phyloP scores from a whole-genome alignment of 2,888 invertebrate species.

The Trissolcus brochymenae region DNA sequence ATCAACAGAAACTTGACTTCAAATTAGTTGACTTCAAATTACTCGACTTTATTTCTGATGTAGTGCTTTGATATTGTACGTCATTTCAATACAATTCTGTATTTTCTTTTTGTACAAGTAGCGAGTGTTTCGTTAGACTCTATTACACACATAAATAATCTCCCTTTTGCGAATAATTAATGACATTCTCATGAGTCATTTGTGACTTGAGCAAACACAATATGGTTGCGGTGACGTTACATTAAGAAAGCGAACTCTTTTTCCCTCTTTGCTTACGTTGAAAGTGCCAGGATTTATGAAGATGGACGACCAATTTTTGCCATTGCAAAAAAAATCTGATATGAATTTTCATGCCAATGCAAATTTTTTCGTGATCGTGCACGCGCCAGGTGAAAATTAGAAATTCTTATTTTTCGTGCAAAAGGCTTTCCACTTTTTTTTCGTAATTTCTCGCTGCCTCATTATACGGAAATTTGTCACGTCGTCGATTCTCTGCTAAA shows the following conservation, averaged over 20 bases:
- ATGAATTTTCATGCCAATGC: slow-evolving; percentile 47
- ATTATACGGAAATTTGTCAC: slow-evolving; percentile 41
- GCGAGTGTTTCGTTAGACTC: slow-evolving; percentile 24
- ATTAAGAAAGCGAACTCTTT: slow-evolving; percentile 41
- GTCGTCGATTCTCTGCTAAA: slow-evolving; percentile 19
- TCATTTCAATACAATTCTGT: slow-evolving; percentile 36
- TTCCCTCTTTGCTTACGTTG: slow-evolving; percentile 12
- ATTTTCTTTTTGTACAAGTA: slow-evolving; percentile 35
- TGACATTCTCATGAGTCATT: slow-evolving; percentile 54
- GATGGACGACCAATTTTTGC: slow-evolving; percentile 27
- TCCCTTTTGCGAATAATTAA: slow-evolving; percentile 41
- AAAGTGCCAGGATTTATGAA: slow-evolving; percentile 28
- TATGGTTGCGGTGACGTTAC: slow-evolving; percentile 26
- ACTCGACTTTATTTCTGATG: slow-evolving; percentile 15
- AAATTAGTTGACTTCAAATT: neutral
- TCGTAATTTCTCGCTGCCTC: slow-evolving; percentile 7
- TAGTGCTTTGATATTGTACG: slow-evolving; percentile 17
- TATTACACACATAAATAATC: slow-evolving; percentile 30
- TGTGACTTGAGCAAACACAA: slow-evolving; percentile 45
- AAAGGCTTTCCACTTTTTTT: slow-evolving; percentile 3
- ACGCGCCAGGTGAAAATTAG: slow-evolving; percentile 21
- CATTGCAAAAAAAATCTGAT: slow-evolving; percentile 23
- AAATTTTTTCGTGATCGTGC: slow-evolving; percentile 42
- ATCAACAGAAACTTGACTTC: too few species aligned
- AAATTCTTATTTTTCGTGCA: slow-evolving; percentile 13